Base-by-base conservation (phyloP, 2,888 invertebrate genomes). In the Rotaria macrura region DNA sequence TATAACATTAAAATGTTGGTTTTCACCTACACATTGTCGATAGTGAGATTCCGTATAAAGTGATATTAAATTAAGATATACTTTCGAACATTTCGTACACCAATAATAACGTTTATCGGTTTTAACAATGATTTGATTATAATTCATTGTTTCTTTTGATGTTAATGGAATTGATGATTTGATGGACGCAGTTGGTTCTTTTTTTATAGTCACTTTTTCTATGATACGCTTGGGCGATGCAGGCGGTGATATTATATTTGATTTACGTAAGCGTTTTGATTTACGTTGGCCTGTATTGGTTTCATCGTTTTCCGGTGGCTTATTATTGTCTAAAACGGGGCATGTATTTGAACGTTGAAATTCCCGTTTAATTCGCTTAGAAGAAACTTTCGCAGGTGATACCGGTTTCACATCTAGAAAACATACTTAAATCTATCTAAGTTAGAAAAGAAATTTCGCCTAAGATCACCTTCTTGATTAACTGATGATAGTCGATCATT, bases 51-150 rank as follows among this genome's bases (percentile, higher is more conserved):
- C 74, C 1, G 74, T 74, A 43, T 74, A 74, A 25, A 74, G 74
- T 25, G 74, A 74, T 38, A 74, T 74, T 38, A 74, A 40, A 74
- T 74, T 74, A 25, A 74, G 43, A 74, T 74, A 74, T 3, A 74
- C 23, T 74, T 74, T 74, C 6, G 74, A 38, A 43, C 74, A 74
- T 40, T 74, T 74, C 20, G 74, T 74, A 74, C 74, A 74, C 74
- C 74, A 74, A 40, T 74, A 74, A 40, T 74, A 40, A 74, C 74
- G 74, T 74, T 74, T 74, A 40, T 74, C 74, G 6, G 74, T 74
- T 74, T 74, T 74, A 25, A 74, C 74, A 74, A 40, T 74, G 9
- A 74, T 43, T 40, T 74, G 74, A 74, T 74, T 43, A 5, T 6
- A 9, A 43, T 43, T 74, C 5, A 6, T 40, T 7, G 40, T 40